Percentiles rank a stretch among this genome's conserved stretches.
These are phyloP conservation scores for Physeter macrocephalus DNA, from an alignment of 2,113 vertebrate genomes.

Conservation along the genomic window DNA sequence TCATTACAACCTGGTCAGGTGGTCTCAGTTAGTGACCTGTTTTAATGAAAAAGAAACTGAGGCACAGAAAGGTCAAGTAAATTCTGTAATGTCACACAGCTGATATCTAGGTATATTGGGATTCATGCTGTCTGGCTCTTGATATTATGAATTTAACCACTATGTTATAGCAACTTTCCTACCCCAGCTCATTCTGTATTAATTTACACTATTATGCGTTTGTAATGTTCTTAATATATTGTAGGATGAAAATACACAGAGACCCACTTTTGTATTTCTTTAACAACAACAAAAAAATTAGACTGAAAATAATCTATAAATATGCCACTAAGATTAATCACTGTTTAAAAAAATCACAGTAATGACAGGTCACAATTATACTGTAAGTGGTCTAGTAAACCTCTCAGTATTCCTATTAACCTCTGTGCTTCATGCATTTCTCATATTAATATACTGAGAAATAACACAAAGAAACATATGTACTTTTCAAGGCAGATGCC, in stretches of 20 bases:
- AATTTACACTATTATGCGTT: not conserved
- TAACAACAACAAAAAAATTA: not conserved
- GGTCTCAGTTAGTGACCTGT: not conserved
- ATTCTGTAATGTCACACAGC: not conserved
- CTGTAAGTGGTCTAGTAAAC: slow-evolving; percentile 22
- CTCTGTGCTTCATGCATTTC: not conserved
- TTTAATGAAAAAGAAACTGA: not conserved
- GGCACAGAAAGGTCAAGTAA: not conserved
- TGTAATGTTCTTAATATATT: not conserved
- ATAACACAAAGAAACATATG: slow-evolving; percentile 23
- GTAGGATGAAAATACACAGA: not conserved
- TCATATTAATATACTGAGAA: not conserved
- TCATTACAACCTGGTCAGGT: not conserved
- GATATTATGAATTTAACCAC: not conserved
- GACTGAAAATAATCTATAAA: slow-evolving; percentile 19
- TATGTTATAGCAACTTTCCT: not conserved
- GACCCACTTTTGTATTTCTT: not conserved
- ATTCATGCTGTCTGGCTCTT: not conserved
- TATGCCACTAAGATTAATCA: slow-evolving; percentile 24
- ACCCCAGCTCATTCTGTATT: not conserved
- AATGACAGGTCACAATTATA: slow-evolving; percentile 14
- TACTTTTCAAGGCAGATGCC: slow-evolving; percentile 20
- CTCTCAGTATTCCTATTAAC: not conserved
- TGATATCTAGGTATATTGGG: no score
- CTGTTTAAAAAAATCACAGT: not conserved